Percentiles rank a stretch among this genome's conserved stretches.
Evolutionary conservation across 1,140 invertebrate species (phyloP).

Genomic region (Brachionus manjavacas): DNA sequence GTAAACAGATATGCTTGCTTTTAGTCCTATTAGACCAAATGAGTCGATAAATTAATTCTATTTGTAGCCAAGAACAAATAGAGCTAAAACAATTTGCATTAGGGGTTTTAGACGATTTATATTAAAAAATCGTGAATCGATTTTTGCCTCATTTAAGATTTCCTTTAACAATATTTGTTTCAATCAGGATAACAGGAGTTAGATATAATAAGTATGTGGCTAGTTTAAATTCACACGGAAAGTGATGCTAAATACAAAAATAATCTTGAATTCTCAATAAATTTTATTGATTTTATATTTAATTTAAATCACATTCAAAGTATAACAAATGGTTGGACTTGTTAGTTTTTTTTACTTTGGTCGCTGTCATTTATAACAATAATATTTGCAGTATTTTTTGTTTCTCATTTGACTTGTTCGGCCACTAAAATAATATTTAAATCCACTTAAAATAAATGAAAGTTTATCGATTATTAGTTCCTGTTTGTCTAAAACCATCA

Average conservation of each 20-base stretch:
- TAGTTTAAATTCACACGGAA: conserved; percentile 4
- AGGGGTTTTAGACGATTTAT: neutral
- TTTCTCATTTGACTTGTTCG: neutral
- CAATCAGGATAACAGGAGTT: conserved; percentile 10
- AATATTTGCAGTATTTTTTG: conserved; percentile 12
- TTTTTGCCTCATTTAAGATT: conserved; percentile 22
- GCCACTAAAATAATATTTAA: neutral
- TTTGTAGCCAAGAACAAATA: neutral
- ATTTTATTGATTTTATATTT: conserved; percentile 27
- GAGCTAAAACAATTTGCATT: neutral
- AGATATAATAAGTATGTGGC: neutral
- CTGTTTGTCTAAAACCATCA: conserved; percentile 26
- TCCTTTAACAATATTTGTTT: neutral
- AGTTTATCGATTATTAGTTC: neutral
- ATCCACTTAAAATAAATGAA: neutral
- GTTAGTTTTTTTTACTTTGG: neutral
- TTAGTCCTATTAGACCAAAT: conserved; percentile 23
- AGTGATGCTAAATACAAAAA: neutral
- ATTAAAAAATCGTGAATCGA: neutral
- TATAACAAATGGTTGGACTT: neutral
- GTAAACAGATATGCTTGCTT: conserved; percentile 1
- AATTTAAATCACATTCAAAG: conserved; percentile 11
- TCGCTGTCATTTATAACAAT: neutral
- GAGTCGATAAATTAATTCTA: conserved; percentile 31
- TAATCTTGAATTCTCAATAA: neutral